Evolutionary conservation across 2,113 vertebrate genomes (phyloP).

Genomic region (Riparia riparia): DNA sequence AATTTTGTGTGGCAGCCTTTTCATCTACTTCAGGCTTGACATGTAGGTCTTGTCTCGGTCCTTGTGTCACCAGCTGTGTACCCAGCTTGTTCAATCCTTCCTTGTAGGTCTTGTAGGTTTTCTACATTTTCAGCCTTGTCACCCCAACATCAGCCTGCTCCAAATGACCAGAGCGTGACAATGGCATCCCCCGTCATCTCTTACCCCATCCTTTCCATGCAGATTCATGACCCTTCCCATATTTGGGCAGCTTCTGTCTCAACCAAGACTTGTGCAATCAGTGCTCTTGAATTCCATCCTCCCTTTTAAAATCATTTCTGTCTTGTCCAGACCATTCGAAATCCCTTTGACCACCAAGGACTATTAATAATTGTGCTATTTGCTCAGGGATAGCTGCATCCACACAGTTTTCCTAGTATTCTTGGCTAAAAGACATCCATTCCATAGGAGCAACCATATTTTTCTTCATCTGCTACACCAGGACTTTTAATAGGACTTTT

Average conservation of each 20-base stretch:
- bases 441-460: fast-evolving
- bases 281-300: not conserved
- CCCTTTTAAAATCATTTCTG: not conserved
- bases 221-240: not conserved
- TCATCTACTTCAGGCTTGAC: not conserved
- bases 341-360: not conserved
- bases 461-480: not conserved
- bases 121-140: not conserved
- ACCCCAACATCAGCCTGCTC: not conserved
- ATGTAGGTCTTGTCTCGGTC: fast-evolving
- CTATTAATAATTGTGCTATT: not conserved
- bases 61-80: not conserved
- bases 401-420: not conserved
- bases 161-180: not conserved
- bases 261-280: not conserved
- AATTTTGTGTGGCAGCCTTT: not conserved
- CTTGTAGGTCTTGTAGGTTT: not conserved
- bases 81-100: not conserved
- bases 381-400: not conserved
- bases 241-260: not conserved
- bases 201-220: not conserved
- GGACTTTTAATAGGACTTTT: not conserved
- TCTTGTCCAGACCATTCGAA: not conserved
- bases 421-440: not conserved
- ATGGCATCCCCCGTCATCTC: not conserved